Base-by-base conservation (phyloP, 2,113 vertebrate genomes). In the Engystomops pustulosus region DNA sequence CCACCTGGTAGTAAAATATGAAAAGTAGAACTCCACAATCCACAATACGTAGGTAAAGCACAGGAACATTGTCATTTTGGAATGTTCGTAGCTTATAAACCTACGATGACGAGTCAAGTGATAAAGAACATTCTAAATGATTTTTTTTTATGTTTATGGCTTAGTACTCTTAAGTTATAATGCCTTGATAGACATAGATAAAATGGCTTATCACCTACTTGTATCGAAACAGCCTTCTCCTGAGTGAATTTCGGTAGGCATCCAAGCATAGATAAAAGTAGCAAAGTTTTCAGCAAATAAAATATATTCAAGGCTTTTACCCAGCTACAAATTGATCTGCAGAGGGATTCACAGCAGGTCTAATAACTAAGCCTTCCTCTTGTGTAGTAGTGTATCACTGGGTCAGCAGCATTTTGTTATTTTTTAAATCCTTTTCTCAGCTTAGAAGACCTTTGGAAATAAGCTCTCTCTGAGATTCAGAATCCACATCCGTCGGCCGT, bases 381-480 rank as follows among this genome's bases (percentile, higher is more conserved):
- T 76, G 38, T 84, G 72, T 68, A 84, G 72, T 41, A 30, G 30
- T 25, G 20, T 67, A 77, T 51, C 38, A 67, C 20, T 49, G 25
- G 71, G 81, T 84, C 81, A 77, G 81, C 55, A 38, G 58, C 32
- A 84, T 84, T 84, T 84, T 84, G 41, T 77, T 60, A 76, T 77
- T 51, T 53, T 84, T 38, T 47, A 84, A 84, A 77, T 84, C 72
- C 58, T 68, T 84, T 77, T 41, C 38, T 83, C 44, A 32, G 72
- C 71, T 84, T 53, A 84, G 71, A 67, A 83, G 81, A 84, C 81
- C 81, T 84, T 77, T 76, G 58, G 58, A 62, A 58, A 51, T 84
- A 38, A 68, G 58, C 58, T 65, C 20, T 67, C 53, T 65, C 71
- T 67, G 41, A 83, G 55, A 83, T 76, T 77, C 72, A 77, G 41